Conservation (phyloP, 2,113 vertebrate species). For the Elaphurus davidianus region DNA sequence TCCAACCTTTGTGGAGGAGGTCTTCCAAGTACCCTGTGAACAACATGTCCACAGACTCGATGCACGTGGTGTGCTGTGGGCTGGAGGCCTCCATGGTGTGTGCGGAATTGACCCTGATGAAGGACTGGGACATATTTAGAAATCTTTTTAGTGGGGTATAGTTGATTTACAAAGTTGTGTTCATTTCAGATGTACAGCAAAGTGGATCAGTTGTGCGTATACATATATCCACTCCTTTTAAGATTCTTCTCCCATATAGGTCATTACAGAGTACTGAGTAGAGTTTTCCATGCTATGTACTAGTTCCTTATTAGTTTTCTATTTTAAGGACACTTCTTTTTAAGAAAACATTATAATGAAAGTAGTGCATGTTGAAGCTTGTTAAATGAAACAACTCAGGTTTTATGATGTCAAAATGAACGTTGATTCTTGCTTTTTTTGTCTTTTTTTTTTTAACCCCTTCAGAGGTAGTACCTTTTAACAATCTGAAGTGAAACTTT, state of each 20-base stretch:
- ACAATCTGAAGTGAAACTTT: neutral
- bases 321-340: neutral
- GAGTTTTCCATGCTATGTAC: neutral
- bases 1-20: neutral
- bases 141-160: neutral
- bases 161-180: neutral
- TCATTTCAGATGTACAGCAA: neutral
- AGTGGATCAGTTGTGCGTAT: neutral
- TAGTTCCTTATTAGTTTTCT: neutral
- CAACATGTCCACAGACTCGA: rapidly evolving
- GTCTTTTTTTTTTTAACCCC: neutral
- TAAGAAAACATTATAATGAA: neutral
- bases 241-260: neutral
- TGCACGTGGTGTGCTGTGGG: too few species aligned
- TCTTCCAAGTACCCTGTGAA: neutral
- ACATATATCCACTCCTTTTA: neutral
- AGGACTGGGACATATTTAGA: neutral
- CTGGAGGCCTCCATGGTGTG: neutral
- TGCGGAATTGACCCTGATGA: neutral
- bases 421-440: neutral
- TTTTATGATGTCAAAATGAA: neutral
- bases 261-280: neutral
- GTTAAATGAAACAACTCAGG: neutral
- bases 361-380: neutral
- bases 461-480: neutral